These are phyloP conservation scores for Erpobdella octoculata DNA, from an alignment of 2,888 invertebrate species.

Conservation along the genomic window DNA sequence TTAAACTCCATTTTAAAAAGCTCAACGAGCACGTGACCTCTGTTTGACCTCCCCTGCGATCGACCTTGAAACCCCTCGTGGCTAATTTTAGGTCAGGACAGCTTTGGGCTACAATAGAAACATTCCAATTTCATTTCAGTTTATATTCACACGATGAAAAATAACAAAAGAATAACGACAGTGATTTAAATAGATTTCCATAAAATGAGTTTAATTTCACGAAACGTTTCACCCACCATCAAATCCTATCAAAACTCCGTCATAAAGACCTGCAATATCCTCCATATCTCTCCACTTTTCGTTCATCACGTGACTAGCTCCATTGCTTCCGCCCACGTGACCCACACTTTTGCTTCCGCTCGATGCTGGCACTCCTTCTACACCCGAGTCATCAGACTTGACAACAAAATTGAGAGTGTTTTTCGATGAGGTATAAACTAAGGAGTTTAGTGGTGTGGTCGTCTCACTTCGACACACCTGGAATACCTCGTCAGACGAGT, in stretches of 20 bases:
- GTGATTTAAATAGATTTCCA: no score
- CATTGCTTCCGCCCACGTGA: background rate
- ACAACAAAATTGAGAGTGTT: background rate
- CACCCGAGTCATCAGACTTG: background rate
- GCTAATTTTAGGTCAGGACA: background rate
- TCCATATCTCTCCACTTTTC: background rate
- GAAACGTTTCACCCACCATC: background rate
- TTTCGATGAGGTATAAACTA: background rate
- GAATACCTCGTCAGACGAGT: background rate
- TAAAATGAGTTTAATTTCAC: background rate
- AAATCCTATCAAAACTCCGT: background rate
- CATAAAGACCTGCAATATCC: background rate
- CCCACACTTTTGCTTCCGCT: no score
- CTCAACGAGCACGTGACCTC: background rate
- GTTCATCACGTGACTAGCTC: background rate
- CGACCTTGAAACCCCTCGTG: background rate
- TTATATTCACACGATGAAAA: no score
- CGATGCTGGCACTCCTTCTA: background rate
- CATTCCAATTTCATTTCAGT: no score
- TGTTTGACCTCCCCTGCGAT: background rate
- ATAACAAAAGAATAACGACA: no score
- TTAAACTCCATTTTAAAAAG: background rate
- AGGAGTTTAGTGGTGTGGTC: background rate
- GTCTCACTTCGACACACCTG: background rate
- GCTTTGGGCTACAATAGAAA: background rate